Evolutionary conservation across 2,888 invertebrate species (phyloP), one percentile per base, ranked within the genome.

Genomic region (Drosophila dives): DNA sequence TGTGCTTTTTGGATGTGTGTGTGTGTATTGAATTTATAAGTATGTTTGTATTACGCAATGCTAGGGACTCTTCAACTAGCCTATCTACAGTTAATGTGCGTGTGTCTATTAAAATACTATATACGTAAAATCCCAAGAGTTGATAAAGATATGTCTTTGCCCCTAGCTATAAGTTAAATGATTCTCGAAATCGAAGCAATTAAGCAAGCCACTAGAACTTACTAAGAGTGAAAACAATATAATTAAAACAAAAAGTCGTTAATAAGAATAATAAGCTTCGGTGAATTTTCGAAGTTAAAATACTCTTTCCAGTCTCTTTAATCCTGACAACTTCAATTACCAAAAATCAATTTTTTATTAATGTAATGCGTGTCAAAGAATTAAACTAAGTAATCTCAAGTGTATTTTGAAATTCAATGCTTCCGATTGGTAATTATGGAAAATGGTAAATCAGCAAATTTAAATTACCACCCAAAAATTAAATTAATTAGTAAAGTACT

Each of bases 51-150:
- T 59, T 70, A 75, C 63, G 67, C 64, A 64, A 59, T 56, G 64
- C 78, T 85, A 64, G 78, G 68, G 63, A 83, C 67, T 78, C 64
- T 66, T 75, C 42, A 69, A 54, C 50, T 59, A 67, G 34, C 26
- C 55, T 53, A 32, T 54, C 56, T 38, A 38, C 33, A 33, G 26
- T 49, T 15, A 42, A 26, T 75, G 56, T 45, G 40, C 10, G 45
- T 45, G 45, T 69, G 80, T 80, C 70, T 76, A 55, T 45, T 42
- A 26, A 36, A 36, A 17, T 11, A 26, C 26, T 26, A 38, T 64
- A 64, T 80, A 77, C 80, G 80, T 80, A 75, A 77, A 45, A 42
- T 58, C 49, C 48, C 38, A 60, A 51, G 15, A 60, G 15, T 60
- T 32, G 54, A 8, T 40, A 45, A 15, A 26, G 15, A 15, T 26